Evolutionary conservation across 1,140 invertebrate genomes (phyloP), one percentile per base, ranked within the genome.

Genomic region (Lepidurus apus): DNA sequence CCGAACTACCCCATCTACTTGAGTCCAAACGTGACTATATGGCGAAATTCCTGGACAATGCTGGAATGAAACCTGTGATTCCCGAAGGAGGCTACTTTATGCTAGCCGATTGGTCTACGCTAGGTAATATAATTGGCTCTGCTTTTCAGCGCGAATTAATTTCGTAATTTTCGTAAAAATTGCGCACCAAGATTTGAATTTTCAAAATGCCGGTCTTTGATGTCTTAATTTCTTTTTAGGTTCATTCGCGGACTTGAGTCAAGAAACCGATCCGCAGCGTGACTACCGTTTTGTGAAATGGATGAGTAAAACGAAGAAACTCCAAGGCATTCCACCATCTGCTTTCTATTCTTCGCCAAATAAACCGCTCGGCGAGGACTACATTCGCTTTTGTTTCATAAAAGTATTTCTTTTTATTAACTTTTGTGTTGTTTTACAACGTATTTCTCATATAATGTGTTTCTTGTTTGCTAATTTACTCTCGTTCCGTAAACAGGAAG

Each of bases 81-180:
- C 98, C 98, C 0, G 93, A 99, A 80, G 97, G 95, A 17, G 97
- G 97, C 0, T 99, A 98, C 85, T 99, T 99, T 84, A 94, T 99
- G 88, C 84, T 99, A 11, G 95, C 95, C 3, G 93, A 99, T 85
- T 98, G 95, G 91, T 90, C 89, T n/a, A 86, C 89, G 7, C 86
- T 97, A 80, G 89, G 86, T 86, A 81, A 80, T 89, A 91, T 84
- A 84, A n/a, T n/a, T n/a, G 13, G 13, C 13, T 65, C 9, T 65
- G 53, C 13, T 17, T 34, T 34, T 34, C 34, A 34, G 0, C 34
- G 34, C 3, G 34, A 34, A 34, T 80, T 82, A 75, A 21, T 42
- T 76, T 78, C 77, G 34, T 34, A 0, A 17, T 73, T 77, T 65
- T 24, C 24, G n/a, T 79, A n/a, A 34, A 34, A 75, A 3, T 6